These are phyloP conservation scores for Melanotaenia duboulayi DNA, from an alignment of 2,113 vertebrate genomes.

Conservation along the genomic window DNA sequence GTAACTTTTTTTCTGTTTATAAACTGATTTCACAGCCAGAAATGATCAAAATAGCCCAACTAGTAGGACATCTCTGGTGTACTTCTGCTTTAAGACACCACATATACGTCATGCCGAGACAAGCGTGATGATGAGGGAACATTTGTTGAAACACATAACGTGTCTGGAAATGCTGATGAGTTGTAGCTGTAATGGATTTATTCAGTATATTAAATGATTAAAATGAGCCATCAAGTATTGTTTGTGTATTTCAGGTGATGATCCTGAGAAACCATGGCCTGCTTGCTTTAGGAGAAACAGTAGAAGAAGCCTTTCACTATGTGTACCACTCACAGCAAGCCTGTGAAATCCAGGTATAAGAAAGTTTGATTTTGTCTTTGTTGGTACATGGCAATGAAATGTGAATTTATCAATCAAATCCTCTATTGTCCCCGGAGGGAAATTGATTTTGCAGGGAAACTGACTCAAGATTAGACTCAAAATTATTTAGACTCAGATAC, in stretches of 20 bases:
- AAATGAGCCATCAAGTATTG: background rate
- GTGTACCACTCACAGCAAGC: conserved; percentile 92
- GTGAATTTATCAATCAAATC: no score
- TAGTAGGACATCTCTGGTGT: background rate
- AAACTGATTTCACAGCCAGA: background rate
- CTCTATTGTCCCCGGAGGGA: no score
- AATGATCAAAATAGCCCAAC: background rate
- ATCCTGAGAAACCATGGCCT: conserved; percentile 95
- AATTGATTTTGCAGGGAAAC: no score
- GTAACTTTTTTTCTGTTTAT: background rate
- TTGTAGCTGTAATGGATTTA: background rate
- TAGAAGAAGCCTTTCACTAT: conserved; percentile 96
- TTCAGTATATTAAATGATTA: background rate
- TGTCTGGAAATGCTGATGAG: background rate
- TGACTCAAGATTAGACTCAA: no score
- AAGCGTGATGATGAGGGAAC: background rate
- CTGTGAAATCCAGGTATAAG: conserved; percentile 93
- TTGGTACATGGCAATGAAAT: conserved; percentile 9
- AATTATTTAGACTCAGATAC: no score
- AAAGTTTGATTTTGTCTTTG: background rate
- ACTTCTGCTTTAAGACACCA: no score
- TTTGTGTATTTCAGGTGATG: conserved; percentile 86
- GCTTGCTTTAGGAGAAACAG: conserved; percentile 91
- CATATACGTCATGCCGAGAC: no score
- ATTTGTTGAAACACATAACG: background rate